These are phyloP conservation scores for Uromys caudimaculatus DNA, from an alignment of 2,797 vertebrate genomes.

Conservation along the genomic window DNA sequence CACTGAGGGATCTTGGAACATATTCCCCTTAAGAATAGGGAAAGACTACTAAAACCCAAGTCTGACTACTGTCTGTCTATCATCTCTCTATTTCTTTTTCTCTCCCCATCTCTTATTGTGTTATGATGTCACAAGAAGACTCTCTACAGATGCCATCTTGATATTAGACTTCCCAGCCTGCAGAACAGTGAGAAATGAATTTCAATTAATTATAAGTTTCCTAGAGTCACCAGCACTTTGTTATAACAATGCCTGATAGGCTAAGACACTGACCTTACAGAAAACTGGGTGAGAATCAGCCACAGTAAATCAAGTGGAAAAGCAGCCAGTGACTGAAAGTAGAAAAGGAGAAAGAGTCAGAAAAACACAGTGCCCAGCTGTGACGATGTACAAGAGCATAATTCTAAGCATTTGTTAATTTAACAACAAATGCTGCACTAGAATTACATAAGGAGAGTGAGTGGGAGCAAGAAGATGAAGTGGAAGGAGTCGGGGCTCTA, in stretches of 20 bases:
- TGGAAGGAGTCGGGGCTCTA: not conserved
- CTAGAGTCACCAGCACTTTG: not conserved
- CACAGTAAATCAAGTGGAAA: conserved; percentile 17
- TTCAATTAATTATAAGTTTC: not conserved
- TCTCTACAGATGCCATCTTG: not conserved
- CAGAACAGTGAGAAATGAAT: not conserved
- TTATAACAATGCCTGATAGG: not conserved
- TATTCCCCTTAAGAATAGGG: not conserved
- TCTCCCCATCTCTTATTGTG: not conserved
- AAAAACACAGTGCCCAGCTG: not conserved
- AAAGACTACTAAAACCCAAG: not conserved
- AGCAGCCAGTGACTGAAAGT: not conserved
- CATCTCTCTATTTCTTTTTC: not conserved
- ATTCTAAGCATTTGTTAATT: not conserved
- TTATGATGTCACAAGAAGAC: not conserved
- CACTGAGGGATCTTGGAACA: not conserved
- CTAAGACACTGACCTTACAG: not conserved
- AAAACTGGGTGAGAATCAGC: not conserved
- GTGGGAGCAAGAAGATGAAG: not conserved
- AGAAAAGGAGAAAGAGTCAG: not conserved
- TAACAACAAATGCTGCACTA: not conserved
- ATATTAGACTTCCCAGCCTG: not conserved
- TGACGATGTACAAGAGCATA: not conserved
- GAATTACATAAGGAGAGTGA: not conserved
- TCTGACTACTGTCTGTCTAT: not conserved